Evolutionary conservation across 2,888 invertebrate genomes (phyloP).

Genomic region (Drosophila prostipennis): DNA sequence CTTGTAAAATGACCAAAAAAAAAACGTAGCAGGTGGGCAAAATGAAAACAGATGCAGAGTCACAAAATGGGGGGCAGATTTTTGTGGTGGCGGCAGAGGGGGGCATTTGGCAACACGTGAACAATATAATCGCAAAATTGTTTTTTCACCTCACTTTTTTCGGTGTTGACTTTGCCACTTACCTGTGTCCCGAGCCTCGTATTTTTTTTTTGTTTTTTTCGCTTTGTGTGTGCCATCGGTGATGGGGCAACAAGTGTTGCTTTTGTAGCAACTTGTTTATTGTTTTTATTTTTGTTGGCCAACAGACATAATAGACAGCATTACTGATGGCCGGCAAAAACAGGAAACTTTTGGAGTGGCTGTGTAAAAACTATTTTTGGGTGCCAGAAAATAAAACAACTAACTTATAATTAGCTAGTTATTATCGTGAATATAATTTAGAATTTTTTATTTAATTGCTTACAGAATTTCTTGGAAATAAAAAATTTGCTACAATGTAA

Average conservation of each 20-base stretch:
- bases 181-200: constrained; percentile 34
- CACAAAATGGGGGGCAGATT: constrained; percentile 8
- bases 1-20: constrained; percentile 51
- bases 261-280: constrained; percentile 37
- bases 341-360: neutral
- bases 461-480: neutral
- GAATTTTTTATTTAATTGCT: neutral
- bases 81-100: constrained; percentile 7
- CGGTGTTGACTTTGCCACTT: constrained; percentile 46
- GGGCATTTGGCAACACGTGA: constrained; percentile 37
- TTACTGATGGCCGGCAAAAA: constrained; percentile 12
- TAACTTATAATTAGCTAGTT: neutral
- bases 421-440: too few species aligned
- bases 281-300: constrained; percentile 20
- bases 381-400: neutral
- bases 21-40: neutral
- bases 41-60: constrained; percentile 41
- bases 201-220: neutral
- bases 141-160: constrained; percentile 24
- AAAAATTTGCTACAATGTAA: neutral
- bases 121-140: constrained; percentile 50
- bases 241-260: constrained; percentile 50
- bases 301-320: constrained; percentile 21
- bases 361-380: neutral
- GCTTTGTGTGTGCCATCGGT: constrained; percentile 16